Percentiles rank a stretch among this genome's conserved stretches.
These are phyloP conservation scores for Muscidifurax raptorellus DNA, from an alignment of 1,140 invertebrate genomes.

Conservation along the genomic window DNA sequence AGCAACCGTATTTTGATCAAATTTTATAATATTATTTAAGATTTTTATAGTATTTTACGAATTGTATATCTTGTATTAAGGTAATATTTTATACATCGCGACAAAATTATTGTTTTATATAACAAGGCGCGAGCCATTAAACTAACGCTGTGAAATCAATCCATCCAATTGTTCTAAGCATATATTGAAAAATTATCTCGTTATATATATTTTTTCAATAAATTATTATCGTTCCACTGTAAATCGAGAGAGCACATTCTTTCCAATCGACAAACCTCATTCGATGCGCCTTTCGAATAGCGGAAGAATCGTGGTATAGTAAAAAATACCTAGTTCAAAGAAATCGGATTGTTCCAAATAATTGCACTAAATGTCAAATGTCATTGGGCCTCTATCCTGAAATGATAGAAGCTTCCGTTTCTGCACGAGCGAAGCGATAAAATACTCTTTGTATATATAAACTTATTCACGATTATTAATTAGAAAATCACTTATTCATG, in stretches of 20 bases:
- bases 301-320: not conserved
- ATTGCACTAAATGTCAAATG: slow-evolving; percentile 55
- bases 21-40: slow-evolving; percentile 54
- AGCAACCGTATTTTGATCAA: slow-evolving; percentile 30
- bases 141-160: slow-evolving; percentile 41
- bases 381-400: slow-evolving; percentile 50
- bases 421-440: not conserved
- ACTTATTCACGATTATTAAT: not conserved
- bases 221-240: slow-evolving; percentile 38
- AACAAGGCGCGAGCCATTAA: slow-evolving; percentile 1
- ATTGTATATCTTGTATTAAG: slow-evolving; percentile 26
- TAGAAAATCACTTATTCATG: not conserved
- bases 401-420: not conserved
- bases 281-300: not conserved
- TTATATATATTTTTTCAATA: slow-evolving; percentile 50
- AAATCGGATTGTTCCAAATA: slow-evolving; percentile 1
- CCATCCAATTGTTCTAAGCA: slow-evolving; percentile 35
- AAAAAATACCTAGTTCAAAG: not conserved
- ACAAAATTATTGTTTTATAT: slow-evolving; percentile 39
- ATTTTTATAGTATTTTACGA: slow-evolving; percentile 51
- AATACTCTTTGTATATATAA: not conserved
- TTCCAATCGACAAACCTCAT: not conserved
- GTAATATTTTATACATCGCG: slow-evolving; percentile 19
- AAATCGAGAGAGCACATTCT: not conserved
- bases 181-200: slow-evolving; percentile 42